Evolutionary conservation across 2,113 vertebrate species (phyloP).

Genomic region (Elephas maximus): DNA sequence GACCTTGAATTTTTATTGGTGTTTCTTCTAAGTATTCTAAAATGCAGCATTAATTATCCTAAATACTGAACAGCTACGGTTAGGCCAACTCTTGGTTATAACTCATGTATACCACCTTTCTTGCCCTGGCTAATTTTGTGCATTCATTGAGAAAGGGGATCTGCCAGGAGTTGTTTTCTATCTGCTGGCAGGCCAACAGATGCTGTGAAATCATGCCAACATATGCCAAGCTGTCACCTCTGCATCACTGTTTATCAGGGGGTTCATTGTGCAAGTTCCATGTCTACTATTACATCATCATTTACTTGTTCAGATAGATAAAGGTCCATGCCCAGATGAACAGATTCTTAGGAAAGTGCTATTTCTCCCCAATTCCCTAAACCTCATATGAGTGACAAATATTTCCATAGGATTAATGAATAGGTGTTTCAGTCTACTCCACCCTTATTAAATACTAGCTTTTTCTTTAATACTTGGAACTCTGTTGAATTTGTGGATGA

Average conservation of each 20-base stretch:
- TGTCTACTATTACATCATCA: conserved; percentile 47
- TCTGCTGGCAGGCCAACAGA: conserved; percentile 59
- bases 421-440: conserved; percentile 80
- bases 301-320: conserved; percentile 71
- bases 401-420: conserved; percentile 85
- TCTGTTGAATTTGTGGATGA: conserved; percentile 76
- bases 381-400: conserved; percentile 71
- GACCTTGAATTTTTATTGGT: conserved; percentile 61
- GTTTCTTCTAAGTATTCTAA: conserved; percentile 65
- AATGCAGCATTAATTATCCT: conserved; percentile 57
- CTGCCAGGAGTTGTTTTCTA: conserved; percentile 64
- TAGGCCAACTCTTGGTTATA: conserved; percentile 52
- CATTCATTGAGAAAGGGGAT: conserved; percentile 55
- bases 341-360: conserved; percentile 59
- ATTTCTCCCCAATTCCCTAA: conserved; percentile 77
- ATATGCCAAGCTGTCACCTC: conserved; percentile 62
- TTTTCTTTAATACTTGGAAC: conserved; percentile 83
- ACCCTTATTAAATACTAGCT: conserved; percentile 82
- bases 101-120: conserved; percentile 69
- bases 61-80: conserved; percentile 57
- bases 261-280: neutral
- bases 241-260: conserved; percentile 32
- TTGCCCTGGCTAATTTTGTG: conserved; percentile 65
- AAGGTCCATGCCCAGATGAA: conserved; percentile 59
- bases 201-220: conserved; percentile 60